Conservation (phyloP, 1,140 invertebrate genomes). For the Himalopsyche phryganea region DNA sequence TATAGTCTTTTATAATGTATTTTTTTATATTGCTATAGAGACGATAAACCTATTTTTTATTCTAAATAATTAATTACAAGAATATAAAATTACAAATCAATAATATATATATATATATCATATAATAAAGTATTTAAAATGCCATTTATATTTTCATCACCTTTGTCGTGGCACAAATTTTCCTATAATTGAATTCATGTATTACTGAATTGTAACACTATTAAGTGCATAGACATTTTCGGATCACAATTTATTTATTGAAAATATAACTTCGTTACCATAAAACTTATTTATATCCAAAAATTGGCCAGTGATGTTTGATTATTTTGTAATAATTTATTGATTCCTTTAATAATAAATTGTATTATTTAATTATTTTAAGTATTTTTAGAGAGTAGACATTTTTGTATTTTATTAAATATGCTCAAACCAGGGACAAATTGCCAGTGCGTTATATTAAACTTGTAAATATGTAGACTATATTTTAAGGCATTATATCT, state of each 20-base stretch:
- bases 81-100: no score
- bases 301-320: conserved; percentile 25
- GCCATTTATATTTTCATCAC: no score
- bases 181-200: no score
- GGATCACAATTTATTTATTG: conserved; percentile 1
- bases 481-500: background rate
- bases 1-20: no score
- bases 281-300: conserved; percentile 16
- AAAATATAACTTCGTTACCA: conserved; percentile 24
- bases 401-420: conserved; percentile 4
- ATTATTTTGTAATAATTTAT: conserved; percentile 22
- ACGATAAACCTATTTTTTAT: no score
- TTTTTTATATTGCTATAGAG: no score
- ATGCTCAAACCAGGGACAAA: conserved; percentile 31
- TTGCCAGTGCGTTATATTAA: conserved; percentile 23
- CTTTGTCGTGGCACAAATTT: no score
- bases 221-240: background rate
- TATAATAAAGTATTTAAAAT: no score
- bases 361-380: conserved; percentile 4
- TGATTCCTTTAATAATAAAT: conserved; percentile 5
- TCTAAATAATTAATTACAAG: no score
- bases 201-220: background rate
- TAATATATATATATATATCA: no score
- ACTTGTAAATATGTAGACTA: conserved; percentile 2
- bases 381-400: background rate